Evolutionary conservation across 2,113 vertebrate species (phyloP).

Genomic region (Pollimyrus isidori): DNA sequence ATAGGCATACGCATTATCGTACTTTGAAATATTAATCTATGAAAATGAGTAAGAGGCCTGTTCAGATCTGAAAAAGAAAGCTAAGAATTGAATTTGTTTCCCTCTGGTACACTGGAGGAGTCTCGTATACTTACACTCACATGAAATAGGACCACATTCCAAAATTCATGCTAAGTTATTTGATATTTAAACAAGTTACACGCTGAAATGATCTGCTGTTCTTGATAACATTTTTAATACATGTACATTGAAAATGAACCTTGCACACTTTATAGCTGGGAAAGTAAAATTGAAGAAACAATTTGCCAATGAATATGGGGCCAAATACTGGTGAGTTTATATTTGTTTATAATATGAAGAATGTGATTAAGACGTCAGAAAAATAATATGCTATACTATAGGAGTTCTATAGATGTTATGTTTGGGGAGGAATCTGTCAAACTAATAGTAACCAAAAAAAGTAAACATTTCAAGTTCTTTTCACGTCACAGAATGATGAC

Average conservation of each 20-base stretch:
- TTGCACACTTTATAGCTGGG: neutral
- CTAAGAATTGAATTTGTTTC: neutral
- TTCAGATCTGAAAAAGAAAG: neutral
- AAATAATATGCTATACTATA: neutral
- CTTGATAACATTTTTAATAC: neutral
- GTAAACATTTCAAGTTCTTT: neutral
- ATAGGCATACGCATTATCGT: neutral
- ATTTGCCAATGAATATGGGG: neutral
- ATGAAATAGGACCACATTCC: neutral
- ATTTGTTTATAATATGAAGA: neutral
- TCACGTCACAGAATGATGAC: conserved; percentile 6
- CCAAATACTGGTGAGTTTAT: neutral
- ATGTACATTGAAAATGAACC: neutral
- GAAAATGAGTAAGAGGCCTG: neutral
- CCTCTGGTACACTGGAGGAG: neutral
- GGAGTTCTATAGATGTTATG: neutral
- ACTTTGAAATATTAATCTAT: neutral
- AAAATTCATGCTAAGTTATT: neutral
- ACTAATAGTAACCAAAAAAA: neutral
- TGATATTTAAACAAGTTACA: neutral
- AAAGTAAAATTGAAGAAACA: neutral
- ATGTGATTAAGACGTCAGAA: neutral
- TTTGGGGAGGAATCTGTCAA: neutral
- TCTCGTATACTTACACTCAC: neutral
- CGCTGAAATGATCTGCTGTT: neutral